Evolutionary conservation across 2,113 vertebrate genomes (phyloP), one percentile per base, ranked within the genome.

Genomic region (Riparia riparia): DNA sequence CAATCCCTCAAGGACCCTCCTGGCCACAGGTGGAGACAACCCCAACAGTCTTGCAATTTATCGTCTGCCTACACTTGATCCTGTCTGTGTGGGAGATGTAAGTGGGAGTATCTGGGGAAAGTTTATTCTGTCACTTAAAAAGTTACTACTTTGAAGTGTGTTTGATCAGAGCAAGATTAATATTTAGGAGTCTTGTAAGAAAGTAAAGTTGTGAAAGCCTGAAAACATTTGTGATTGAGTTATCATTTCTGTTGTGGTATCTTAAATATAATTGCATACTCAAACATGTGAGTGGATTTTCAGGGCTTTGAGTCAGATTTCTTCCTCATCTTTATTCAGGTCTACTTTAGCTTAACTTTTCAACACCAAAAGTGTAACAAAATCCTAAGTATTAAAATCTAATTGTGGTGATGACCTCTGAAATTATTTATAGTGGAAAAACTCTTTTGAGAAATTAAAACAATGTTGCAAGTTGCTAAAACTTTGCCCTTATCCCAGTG

Each of bases 11-110:
- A 98, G 98, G 93, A 99, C 99, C 3, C 96, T 99, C 79, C 97
- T 99, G 73, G 99, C 99, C 73, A 99, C 99, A 1, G 99, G 99
- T 96, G 99, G 99, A 93, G 99, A 99, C 97, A 99, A 99, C 97
- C 99, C 99, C 53, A 99, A 99, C 97, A 99, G 99, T 96, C 98
- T 99, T 76, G 99, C 99, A 31, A 97, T 99, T 96, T 99, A 99
- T 96, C 98, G 98, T 57, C 98, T 99, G 79, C 99, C 99, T 86
- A 99, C 99, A 2, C 98, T 99, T 3, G 99, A 99, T 97, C 99
- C 99, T 17, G 99, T 99, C 85, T 99, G 99, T 81, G 99, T 99
- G 87, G 99, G 99, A 95, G 99, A 99, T 97, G 99, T 99, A 98
- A 99, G 99, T 99, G 65, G n/a, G 51, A 54, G 12, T 47, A 42